phyloP scores from a whole-genome alignment of 2,797 vertebrate species.

The Macropodus opercularis region DNA sequence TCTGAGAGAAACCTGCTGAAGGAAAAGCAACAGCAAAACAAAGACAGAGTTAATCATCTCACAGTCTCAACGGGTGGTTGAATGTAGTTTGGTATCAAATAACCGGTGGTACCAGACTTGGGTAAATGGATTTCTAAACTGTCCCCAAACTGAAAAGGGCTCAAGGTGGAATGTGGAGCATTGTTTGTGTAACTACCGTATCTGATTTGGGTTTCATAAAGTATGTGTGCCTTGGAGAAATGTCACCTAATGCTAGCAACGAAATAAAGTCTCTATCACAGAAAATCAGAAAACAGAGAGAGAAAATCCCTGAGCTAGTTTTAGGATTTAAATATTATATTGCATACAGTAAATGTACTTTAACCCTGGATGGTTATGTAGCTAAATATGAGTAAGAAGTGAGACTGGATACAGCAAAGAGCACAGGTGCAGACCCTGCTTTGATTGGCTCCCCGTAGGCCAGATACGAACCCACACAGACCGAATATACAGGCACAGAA shows the following conservation, averaged over 20 bases:
- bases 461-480: slow-evolving; percentile 40
- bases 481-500: slow-evolving; percentile 15
- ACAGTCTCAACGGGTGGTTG: slow-evolving; percentile 59
- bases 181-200: slow-evolving; percentile 33
- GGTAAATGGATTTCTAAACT: slow-evolving; percentile 52
- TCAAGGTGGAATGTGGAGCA: slow-evolving; percentile 43
- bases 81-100: slow-evolving; percentile 70
- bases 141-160: slow-evolving; percentile 33
- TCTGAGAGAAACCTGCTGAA: slow-evolving; percentile 71
- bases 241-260: not conserved
- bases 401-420: slow-evolving; percentile 35
- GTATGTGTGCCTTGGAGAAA: slow-evolving; percentile 4
- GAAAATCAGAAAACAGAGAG: not conserved
- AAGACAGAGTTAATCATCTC: slow-evolving; percentile 80
- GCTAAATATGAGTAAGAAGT: slow-evolving; percentile 4
- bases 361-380: not conserved
- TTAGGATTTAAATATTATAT: not conserved
- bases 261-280: not conserved
- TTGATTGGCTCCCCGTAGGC: slow-evolving; percentile 78
- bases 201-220: slow-evolving; percentile 31
- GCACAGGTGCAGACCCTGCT: slow-evolving; percentile 70
- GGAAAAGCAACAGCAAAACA: slow-evolving; percentile 74
- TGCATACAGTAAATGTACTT: not conserved
- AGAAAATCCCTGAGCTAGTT: not conserved
- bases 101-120: slow-evolving; percentile 70